Percentiles rank a stretch among this genome's conserved stretches.
Evolutionary conservation across 2,113 vertebrate species (phyloP).

Genomic region (Aptenodytes forsteri): DNA sequence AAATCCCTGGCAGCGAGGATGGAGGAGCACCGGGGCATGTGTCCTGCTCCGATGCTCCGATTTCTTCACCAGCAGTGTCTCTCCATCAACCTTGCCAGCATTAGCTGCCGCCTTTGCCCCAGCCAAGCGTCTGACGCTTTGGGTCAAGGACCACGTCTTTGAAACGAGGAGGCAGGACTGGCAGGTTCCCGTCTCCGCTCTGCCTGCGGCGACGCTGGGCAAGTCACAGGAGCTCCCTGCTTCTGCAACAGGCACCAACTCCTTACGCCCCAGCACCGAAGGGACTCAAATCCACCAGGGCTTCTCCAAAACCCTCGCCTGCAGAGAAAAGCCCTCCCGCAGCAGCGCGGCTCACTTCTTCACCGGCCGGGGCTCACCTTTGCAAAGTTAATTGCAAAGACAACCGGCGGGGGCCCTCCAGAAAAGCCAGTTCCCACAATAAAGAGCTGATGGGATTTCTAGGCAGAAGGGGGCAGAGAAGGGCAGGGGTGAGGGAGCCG

Average conservation of each 20-base stretch:
- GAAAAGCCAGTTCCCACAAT: background rate
- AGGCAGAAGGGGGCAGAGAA: background rate
- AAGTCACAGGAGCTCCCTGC: background rate
- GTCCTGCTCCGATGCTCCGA: background rate
- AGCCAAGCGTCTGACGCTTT: rapidly evolving
- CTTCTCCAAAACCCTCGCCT: background rate
- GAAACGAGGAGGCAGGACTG: background rate
- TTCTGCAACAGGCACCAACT: background rate
- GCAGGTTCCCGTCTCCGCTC: background rate
- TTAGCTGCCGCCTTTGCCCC: background rate
- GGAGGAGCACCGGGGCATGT: rapidly evolving
- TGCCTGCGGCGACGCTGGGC: rapidly evolving
- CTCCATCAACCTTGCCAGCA: background rate
- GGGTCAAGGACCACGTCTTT: background rate
- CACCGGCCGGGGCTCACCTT: background rate
- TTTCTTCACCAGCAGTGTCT: background rate
- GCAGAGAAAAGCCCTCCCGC: background rate
- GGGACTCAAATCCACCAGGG: rapidly evolving
- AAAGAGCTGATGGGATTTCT: background rate
- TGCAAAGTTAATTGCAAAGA: background rate
- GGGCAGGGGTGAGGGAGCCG: background rate
- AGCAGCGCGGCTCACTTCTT: rapidly evolving
- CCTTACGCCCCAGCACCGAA: rapidly evolving
- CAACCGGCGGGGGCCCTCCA: rapidly evolving
- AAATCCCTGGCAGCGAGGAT: background rate